Conservation (phyloP, 2,113 vertebrate genomes). For the Macrotis lagotis region DNA sequence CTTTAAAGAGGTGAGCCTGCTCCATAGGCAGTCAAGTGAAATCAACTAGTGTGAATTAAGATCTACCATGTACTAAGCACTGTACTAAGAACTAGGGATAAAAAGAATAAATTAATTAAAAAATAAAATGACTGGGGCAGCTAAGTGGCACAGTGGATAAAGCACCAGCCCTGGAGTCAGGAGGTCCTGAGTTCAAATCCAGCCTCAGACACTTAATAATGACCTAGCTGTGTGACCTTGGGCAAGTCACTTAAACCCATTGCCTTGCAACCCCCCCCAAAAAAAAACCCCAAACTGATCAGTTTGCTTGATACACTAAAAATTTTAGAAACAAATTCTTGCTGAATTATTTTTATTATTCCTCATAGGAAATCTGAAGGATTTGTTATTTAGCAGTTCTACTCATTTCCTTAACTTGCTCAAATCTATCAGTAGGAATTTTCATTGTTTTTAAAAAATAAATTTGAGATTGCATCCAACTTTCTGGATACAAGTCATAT, state of each 20-base stretch:
- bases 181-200: too few relatives aligned
- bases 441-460: neutral
- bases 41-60: neutral
- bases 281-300: too few relatives aligned
- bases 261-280: too few relatives aligned
- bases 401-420: conserved; percentile 56
- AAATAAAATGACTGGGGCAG: too few relatives aligned
- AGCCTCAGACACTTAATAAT: too few relatives aligned
- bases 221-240: too few relatives aligned
- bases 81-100: neutral
- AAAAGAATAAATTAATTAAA: too few relatives aligned
- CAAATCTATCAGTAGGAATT: conserved; percentile 14
- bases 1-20: too few relatives aligned
- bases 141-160: too few relatives aligned
- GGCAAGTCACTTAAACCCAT: too few relatives aligned
- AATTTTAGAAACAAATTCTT: neutral
- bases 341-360: conserved; percentile 11
- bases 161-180: too few relatives aligned
- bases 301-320: neutral
- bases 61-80: neutral
- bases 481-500: neutral
- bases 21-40: neutral
- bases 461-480: neutral
- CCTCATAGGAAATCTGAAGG: conserved; percentile 8
- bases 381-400: conserved; percentile 24